Base-by-base conservation (phyloP, 2,888 invertebrate genomes). In the Andrena haemorrhoa region DNA sequence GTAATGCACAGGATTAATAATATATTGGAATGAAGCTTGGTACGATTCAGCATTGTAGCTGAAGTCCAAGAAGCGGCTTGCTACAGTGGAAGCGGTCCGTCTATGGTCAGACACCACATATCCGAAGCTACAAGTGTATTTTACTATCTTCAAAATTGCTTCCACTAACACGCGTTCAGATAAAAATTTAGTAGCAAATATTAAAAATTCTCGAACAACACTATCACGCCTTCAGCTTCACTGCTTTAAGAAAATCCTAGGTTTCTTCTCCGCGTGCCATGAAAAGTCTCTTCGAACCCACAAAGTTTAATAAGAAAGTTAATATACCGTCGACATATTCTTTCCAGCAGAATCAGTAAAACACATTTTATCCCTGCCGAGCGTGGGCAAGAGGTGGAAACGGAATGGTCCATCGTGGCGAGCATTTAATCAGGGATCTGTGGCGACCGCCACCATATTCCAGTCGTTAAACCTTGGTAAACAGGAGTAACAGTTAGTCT, bases 371-470 rank as follows among this genome's bases (percentile, higher is more conserved):
- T 41, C 41, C 16, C 4, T 12, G 41, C 16, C 16, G 8, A 51
- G n/a, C 51, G 20, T 8, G 20, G 7, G 51, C 23, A 8, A 20
- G 23, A 10, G 53, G 23, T 16, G 23, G 29, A 31, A 58, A 58
- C 29, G 1, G 29, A 58, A 58, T 29, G 10, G 56, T 56, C 26
- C 41, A 41, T 56, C 12, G 26, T 23, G 20, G 16, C 12, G 20
- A 56, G 51, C 20, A 63, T 73, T 65, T 51, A 64, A 64, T 41
- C 64, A 29, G 26, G 64, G 41, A 53, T 58, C 53, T 73, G 33
- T 56, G n/a, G 51, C n/a, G 29, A 72, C 7, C 33, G 51, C 10
- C 41, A 16, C 35, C 53, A 58, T 69, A 58, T 23, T 41, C 51
- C 31, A 31, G n/a, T 51, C 56, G 23, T 69, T 35, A 41, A 69